Evolutionary conservation across 2,888 invertebrate species (phyloP).

Genomic region (Campopleginae sp.): DNA sequence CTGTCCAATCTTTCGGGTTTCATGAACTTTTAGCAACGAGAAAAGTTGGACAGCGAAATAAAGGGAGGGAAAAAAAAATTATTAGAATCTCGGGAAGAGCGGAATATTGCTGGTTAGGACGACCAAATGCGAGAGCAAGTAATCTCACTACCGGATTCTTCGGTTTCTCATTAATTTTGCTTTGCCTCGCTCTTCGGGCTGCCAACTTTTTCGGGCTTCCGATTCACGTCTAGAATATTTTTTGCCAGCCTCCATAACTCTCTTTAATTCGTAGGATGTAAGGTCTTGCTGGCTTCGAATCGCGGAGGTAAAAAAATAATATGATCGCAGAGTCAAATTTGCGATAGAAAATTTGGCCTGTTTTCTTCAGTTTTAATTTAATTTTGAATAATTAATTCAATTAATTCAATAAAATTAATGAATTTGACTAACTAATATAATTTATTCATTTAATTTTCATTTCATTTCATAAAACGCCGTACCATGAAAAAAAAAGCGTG

Average conservation of each 20-base stretch:
- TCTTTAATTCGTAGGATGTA: constrained; percentile 10
- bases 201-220: constrained; percentile 47
- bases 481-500: neutral
- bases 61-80: constrained; percentile 6
- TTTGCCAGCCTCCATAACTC: constrained; percentile 40
- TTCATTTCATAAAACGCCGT: no score
- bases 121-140: constrained; percentile 6
- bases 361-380: no score
- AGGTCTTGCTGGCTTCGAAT: neutral
- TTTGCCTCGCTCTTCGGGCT: constrained; percentile 25
- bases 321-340: neutral
- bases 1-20: neutral
- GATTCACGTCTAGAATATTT: constrained; percentile 46
- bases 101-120: neutral
- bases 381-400: no score
- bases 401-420: no score
- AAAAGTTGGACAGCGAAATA: neutral
- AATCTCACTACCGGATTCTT: neutral
- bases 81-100: neutral
- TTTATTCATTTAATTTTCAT: no score
- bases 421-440: no score
- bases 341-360: neutral
- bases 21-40: neutral
- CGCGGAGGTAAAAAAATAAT: neutral
- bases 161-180: constrained; percentile 23